phyloP scores from a whole-genome alignment of 2,113 vertebrate species.

The Sprattus sprattus region DNA sequence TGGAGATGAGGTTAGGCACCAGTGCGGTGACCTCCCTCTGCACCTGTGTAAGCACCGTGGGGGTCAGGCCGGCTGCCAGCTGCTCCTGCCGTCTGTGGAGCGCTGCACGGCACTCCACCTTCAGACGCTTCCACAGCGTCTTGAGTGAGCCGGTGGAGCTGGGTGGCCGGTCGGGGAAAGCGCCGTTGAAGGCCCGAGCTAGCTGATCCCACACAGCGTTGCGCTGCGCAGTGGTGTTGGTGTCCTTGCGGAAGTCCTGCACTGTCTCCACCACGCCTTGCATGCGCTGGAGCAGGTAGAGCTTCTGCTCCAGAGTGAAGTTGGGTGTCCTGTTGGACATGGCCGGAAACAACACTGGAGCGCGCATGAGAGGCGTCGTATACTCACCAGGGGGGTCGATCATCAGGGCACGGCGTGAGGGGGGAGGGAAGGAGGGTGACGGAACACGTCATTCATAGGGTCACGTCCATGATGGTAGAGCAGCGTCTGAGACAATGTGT shows the following conservation, averaged over 20 bases:
- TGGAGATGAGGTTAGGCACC: slow-evolving; percentile 52
- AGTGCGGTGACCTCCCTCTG: slow-evolving; percentile 50
- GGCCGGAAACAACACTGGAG: slow-evolving; percentile 20
- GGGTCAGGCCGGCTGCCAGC: slow-evolving; percentile 44
- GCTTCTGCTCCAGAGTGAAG: slow-evolving; percentile 56
- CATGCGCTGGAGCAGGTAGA: slow-evolving; percentile 53
- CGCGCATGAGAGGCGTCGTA: neutral
- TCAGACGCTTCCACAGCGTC: slow-evolving; percentile 55
- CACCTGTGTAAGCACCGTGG: slow-evolving; percentile 52
- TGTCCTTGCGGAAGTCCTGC: slow-evolving; percentile 58
- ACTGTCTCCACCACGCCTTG: slow-evolving; percentile 56
- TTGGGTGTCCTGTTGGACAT: slow-evolving; percentile 57
- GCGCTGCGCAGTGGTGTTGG: slow-evolving; percentile 55
- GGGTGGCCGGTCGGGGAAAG: slow-evolving; percentile 54
- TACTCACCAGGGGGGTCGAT: neutral
- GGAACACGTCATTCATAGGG: neutral
- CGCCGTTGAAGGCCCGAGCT: slow-evolving; percentile 48
- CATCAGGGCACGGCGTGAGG: neutral
- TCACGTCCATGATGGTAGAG: neutral
- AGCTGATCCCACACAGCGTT: slow-evolving; percentile 56
- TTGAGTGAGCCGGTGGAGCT: slow-evolving; percentile 53
- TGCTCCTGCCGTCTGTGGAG: slow-evolving; percentile 52
- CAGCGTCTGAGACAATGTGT: neutral
- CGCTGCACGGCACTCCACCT: slow-evolving; percentile 50
- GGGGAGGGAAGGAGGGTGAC: neutral